These are phyloP conservation scores for Drosophila nr. perissopoda DNA, from an alignment of 2,888 invertebrate genomes.

Conservation along the genomic window DNA sequence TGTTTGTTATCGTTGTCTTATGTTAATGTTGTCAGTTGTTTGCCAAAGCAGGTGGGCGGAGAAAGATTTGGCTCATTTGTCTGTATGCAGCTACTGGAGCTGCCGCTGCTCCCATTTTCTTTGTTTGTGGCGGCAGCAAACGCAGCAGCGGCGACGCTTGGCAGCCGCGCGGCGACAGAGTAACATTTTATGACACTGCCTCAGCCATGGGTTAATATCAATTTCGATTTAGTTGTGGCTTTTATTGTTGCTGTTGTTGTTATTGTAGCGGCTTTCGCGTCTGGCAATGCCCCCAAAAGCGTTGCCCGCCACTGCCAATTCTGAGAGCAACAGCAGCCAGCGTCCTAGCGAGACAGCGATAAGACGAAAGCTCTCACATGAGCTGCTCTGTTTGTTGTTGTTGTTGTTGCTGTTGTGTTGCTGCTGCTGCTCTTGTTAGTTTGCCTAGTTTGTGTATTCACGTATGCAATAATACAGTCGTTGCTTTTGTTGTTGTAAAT, in stretches of 20 bases:
- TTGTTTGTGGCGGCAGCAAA: conserved; percentile 74
- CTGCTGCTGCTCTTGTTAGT: conserved; percentile 10
- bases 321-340: conserved; percentile 40
- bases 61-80: conserved; percentile 32
- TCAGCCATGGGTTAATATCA: conserved; percentile 16
- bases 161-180: conserved; percentile 44
- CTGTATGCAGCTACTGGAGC: conserved; percentile 29
- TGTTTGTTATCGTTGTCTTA: conserved; percentile 28
- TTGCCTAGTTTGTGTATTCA: conserved; percentile 10
- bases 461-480: conserved; percentile 3
- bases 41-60: conserved; percentile 49
- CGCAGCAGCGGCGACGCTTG: conserved; percentile 73
- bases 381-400: conserved; percentile 2
- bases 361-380: conserved; percentile 12
- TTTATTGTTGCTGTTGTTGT: conserved; percentile 16
- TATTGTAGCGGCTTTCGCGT: conserved; percentile 16
- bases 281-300: conserved; percentile 55
- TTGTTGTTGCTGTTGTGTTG: conserved; percentile 15
- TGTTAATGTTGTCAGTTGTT: conserved; percentile 15
- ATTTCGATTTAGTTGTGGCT: conserved; percentile 3
- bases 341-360: conserved; percentile 7
- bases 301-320: conserved; percentile 46
- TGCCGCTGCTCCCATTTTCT: conserved; percentile 60
- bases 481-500: conserved; percentile 60
- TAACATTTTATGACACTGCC: conserved; percentile 46